Conservation (phyloP, 2,113 vertebrate species). For the Larimichthys crocea region DNA sequence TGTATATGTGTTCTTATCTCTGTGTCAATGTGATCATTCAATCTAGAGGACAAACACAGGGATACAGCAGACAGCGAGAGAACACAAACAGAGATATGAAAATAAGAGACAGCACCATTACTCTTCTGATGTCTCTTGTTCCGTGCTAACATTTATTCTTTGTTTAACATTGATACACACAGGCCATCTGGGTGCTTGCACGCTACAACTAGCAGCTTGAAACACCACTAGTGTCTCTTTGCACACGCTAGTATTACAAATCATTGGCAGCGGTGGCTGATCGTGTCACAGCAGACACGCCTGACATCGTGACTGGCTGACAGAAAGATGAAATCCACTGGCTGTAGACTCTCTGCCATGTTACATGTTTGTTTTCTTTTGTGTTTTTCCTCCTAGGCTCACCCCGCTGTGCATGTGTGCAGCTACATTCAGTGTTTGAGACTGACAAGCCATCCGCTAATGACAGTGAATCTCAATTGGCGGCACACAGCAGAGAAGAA, state of each 20-base stretch:
- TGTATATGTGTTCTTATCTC: slow-evolving; percentile 20
- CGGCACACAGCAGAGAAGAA: slow-evolving; percentile 37
- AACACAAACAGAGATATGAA: slow-evolving; percentile 29
- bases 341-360: slow-evolving; percentile 9
- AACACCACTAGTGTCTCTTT: slow-evolving; percentile 19
- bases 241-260: slow-evolving; percentile 39
- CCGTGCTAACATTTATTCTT: slow-evolving; percentile 51
- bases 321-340: slow-evolving; percentile 49
- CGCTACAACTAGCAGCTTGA: slow-evolving; percentile 18
- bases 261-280: slow-evolving; percentile 27
- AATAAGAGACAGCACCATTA: slow-evolving; percentile 43
- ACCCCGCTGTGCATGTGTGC: slow-evolving; percentile 38
- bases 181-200: slow-evolving; percentile 40
- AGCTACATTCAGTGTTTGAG: slow-evolving; percentile 40
- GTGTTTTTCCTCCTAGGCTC: background rate
- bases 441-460: slow-evolving; percentile 44
- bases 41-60: slow-evolving; percentile 69
- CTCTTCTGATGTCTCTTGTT: slow-evolving; percentile 27
- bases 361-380: slow-evolving; percentile 24
- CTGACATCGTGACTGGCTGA: slow-evolving; percentile 47
- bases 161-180: slow-evolving; percentile 42
- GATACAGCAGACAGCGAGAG: slow-evolving; percentile 15
- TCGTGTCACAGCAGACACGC: slow-evolving; percentile 43
- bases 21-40: slow-evolving; percentile 56
- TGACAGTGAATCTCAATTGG: slow-evolving; percentile 54